phyloP scores from a whole-genome alignment of 2,113 vertebrate species.

The Urocitellus parryii region DNA sequence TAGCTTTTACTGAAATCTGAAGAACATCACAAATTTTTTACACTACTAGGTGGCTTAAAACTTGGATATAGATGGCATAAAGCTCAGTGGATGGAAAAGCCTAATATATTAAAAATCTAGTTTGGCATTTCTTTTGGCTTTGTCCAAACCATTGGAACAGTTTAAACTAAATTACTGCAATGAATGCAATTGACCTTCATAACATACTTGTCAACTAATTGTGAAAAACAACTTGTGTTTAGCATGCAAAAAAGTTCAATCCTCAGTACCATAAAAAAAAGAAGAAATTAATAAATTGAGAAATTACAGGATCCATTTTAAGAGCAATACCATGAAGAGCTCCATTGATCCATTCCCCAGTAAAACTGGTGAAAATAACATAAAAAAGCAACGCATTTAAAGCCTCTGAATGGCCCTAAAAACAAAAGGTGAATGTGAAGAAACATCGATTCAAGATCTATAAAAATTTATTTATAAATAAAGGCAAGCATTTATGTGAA shows the following conservation, averaged over 20 bases:
- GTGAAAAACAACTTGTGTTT: neutral
- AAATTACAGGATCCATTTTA: neutral
- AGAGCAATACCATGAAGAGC: neutral
- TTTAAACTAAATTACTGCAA: conserved; percentile 7
- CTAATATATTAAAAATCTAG: neutral
- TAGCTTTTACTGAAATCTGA: neutral
- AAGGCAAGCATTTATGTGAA: neutral
- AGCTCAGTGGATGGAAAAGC: no score
- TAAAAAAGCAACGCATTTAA: neutral
- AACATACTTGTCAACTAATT: neutral
- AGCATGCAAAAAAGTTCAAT: no score
- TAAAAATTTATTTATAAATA: neutral
- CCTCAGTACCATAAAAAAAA: neutral
- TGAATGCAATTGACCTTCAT: neutral
- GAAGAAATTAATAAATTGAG: conserved; percentile 15
- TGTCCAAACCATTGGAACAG: neutral
- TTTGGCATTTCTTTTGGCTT: neutral
- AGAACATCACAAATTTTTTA: neutral
- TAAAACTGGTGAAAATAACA: neutral
- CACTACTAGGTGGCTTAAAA: neutral
- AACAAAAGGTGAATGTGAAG: neutral
- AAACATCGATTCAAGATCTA: neutral
- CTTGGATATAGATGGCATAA: neutral
- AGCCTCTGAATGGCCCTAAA: neutral
- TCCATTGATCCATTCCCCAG: neutral